phyloP scores from a whole-genome alignment of 2,797 vertebrate species.

The Rhynchotus rufescens region DNA sequence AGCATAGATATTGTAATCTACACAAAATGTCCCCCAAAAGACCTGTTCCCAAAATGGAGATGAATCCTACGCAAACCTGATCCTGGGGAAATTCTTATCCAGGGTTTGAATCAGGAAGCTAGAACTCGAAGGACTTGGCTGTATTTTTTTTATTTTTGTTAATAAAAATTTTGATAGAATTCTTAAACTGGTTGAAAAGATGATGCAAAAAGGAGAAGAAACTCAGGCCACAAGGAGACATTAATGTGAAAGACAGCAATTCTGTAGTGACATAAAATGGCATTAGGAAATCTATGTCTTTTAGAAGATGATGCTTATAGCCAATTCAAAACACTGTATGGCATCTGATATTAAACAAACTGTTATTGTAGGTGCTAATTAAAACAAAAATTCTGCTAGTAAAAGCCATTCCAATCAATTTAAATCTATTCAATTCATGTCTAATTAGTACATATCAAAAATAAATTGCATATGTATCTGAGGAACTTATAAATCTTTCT shows the following conservation, averaged over 20 bases:
- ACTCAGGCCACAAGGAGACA: not conserved
- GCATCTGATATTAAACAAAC: not conserved
- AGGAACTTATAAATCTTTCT: conserved; percentile 15
- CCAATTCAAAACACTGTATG: not conserved
- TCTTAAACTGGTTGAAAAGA: not conserved
- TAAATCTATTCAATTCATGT: not conserved
- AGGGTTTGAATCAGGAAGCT: not conserved
- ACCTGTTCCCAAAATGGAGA: not conserved
- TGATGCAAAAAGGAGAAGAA: not conserved
- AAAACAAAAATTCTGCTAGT: not conserved
- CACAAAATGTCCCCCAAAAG: not conserved
- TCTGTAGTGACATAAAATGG: not conserved
- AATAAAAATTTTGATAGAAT: not conserved
- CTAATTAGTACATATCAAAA: conserved; percentile 25
- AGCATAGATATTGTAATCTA: not conserved
- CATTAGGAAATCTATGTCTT: not conserved
- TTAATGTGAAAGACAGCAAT: not conserved
- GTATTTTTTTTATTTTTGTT: not conserved
- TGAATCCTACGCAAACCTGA: not conserved
- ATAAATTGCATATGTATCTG: conserved; percentile 2
- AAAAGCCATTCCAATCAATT: not conserved
- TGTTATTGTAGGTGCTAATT: not conserved
- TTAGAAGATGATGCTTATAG: not conserved
- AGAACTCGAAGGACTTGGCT: not conserved
- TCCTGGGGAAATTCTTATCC: not conserved